Evolutionary conservation across 2,888 invertebrate genomes (phyloP).

Genomic region (Ectobius pallidus): DNA sequence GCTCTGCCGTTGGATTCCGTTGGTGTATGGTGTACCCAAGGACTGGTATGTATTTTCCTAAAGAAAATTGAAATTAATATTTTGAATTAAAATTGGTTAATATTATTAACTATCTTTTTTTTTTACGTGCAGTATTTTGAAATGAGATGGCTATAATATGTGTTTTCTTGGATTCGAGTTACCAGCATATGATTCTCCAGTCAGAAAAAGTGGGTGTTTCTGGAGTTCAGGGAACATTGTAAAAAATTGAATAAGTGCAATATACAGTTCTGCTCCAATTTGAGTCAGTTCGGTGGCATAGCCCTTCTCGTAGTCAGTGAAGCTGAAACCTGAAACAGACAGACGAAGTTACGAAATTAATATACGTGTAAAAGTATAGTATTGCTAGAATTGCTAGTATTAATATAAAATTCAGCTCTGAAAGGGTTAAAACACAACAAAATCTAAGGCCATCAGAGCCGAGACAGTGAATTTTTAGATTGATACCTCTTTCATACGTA

Average conservation of each 20-base stretch:
- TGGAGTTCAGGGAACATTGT: constrained; percentile 65
- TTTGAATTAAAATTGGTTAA: too few species aligned
- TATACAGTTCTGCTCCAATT: constrained; percentile 68
- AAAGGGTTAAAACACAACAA: too few species aligned
- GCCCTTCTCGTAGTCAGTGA: constrained; percentile 65
- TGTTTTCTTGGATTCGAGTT: constrained; percentile 54
- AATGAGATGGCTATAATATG: too few species aligned
- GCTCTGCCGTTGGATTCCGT: constrained; percentile 51
- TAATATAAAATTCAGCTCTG: too few species aligned
- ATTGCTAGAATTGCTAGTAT: too few species aligned
- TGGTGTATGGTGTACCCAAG: constrained; percentile 61
- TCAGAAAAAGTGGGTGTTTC: constrained; percentile 65
- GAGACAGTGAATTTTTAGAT: too few species aligned
- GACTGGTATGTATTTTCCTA: constrained; percentile 62
- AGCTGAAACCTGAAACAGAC: constrained; percentile 63
- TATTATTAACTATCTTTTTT: too few species aligned
- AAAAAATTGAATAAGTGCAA: constrained; percentile 67
- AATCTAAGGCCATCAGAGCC: too few species aligned
- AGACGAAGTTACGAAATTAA: too few species aligned
- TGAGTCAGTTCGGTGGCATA: constrained; percentile 66
- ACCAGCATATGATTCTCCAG: constrained; percentile 71
- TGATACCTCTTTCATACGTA: too few species aligned
- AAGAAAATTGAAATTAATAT: constrained; percentile 45
- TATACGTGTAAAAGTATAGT: too few species aligned
- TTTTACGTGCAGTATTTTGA: too few species aligned